A percentile compares a stretch with the other conserved stretches of the same genome.
Evolutionary conservation across 2,113 vertebrate genomes (phyloP).

Genomic region (rat (Rattus norvegicus)): DNA sequence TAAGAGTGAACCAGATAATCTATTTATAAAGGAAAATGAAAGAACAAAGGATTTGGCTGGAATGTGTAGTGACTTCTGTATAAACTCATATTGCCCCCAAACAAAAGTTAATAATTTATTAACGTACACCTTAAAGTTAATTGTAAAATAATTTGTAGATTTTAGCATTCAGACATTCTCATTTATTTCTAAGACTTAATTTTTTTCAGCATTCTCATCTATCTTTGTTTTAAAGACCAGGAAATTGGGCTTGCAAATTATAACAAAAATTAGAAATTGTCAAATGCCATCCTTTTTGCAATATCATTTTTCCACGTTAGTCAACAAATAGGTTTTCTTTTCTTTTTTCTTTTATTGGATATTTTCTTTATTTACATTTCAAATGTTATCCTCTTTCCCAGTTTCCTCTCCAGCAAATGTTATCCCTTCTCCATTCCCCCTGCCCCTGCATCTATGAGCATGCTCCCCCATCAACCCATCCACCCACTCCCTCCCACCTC

Average conservation of each 20-base stretch:
- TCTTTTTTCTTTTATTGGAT: too few relatives aligned
- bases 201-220: neutral
- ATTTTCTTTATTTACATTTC: too few relatives aligned
- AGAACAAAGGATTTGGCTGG: neutral
- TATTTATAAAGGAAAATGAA: neutral
- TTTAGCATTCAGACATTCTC: neutral
- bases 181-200: neutral
- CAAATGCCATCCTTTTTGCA: neutral
- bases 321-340: neutral
- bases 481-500: too few relatives aligned
- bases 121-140: neutral
- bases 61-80: neutral
- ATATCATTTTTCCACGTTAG: neutral
- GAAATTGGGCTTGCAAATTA: neutral
- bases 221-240: neutral
- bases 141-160: neutral
- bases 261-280: neutral
- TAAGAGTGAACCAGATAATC: neutral
- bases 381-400: too few relatives aligned
- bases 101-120: neutral
- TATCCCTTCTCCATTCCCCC: too few relatives aligned
- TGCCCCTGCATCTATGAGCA: too few relatives aligned
- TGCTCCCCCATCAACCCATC: too few relatives aligned
- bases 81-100: neutral
- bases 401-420: too few relatives aligned